Conservation (phyloP, 2,113 vertebrate species). For the Phylloscopus trochilus region DNA sequence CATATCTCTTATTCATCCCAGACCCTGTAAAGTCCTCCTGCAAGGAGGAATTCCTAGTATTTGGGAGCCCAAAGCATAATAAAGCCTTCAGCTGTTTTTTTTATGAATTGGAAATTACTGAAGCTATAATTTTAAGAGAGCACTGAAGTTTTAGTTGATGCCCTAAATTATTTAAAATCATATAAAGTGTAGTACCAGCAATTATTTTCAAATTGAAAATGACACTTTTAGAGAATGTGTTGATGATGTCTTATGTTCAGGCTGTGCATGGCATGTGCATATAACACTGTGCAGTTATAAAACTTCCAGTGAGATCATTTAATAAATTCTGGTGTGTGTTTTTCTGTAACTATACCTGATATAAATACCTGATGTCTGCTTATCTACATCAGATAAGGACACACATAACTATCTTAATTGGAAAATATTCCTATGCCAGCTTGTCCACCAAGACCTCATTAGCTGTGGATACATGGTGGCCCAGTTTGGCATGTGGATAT, state of each 20-base stretch:
- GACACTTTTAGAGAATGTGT: neutral
- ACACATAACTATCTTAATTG: neutral
- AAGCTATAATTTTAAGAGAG: slow-evolving; percentile 1
- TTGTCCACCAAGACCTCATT: neutral
- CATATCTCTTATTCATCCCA: neutral
- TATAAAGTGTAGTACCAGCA: neutral
- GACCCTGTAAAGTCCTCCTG: neutral
- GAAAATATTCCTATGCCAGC: neutral
- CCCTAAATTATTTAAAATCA: neutral
- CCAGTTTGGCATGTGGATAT: neutral
- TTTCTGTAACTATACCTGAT: neutral
- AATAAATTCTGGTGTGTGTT: neutral
- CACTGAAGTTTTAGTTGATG: slow-evolving; percentile 6
- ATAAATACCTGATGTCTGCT: neutral
- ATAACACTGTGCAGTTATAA: neutral
- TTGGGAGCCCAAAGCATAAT: neutral
- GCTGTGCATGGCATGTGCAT: neutral
- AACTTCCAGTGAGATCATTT: neutral
- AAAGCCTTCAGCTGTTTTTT: neutral
- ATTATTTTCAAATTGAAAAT: slow-evolving; percentile 19
- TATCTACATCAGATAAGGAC: neutral
- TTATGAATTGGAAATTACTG: neutral
- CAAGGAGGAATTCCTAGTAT: neutral
- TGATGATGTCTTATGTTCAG: neutral
- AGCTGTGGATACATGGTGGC: neutral